Base-by-base conservation (phyloP, 2,113 vertebrate species). In the Psittacara wagleri region DNA sequence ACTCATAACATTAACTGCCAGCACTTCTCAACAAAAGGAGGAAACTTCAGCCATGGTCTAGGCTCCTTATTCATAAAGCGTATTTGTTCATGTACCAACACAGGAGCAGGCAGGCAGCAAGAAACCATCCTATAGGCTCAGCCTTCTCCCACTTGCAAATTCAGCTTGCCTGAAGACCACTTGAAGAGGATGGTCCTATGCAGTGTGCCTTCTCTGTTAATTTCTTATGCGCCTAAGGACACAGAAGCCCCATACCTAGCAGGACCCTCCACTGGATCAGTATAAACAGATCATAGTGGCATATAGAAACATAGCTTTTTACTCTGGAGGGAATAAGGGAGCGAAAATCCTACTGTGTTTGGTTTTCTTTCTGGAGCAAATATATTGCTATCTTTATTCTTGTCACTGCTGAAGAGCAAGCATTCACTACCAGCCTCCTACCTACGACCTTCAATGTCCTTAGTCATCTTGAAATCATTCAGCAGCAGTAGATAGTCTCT, bases 1-100 rank as follows among this genome's bases (percentile, higher is more conserved):
- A 68, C 51, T 92, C 12, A 0, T 19, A 81, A 91, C 69, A 84
- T 61, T 70, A 81, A 37, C 61, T 78, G 76, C 51, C 69, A 84
- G 55, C 18, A 86, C 27, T 83, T 81, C 69, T 48, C 48, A 92
- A 94, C 92, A 94, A 96, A 93, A 92, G 86, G 9, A 95, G 88
- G 80, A 95, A 95, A 94, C 18, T 81, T 74, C 3, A 1, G 29
- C 20, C 77, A 69, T 64, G 27, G 13, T 79, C 73, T 92, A 29
- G 51, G 24, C 46, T 94, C 12, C 74, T 92, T 84, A 84, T 43
- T 86, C 83, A 64, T 24, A 63, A 41, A 12, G 37, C 17, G 0
- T 15, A 51, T 68, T 80, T 90, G 35, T 83, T 79, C 15, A 35
- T 1, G 23, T 59, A 64, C 79, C 68, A 94, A 63, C 41, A 31